Conservation (phyloP, 2,888 invertebrate genomes). For the Altica lythri region DNA sequence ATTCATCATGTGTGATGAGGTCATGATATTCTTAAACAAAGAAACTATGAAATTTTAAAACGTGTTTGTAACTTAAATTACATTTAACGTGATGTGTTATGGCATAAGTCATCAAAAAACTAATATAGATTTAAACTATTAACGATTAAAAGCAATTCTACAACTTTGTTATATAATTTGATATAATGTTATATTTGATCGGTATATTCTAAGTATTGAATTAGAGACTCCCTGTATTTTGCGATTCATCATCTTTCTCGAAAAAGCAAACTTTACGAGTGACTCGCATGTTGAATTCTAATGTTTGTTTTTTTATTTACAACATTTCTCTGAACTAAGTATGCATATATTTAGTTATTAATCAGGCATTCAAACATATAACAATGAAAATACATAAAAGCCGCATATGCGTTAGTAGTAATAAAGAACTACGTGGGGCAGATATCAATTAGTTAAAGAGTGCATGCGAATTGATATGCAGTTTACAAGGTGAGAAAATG, state of each 20-base stretch:
- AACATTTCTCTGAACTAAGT: slow-evolving; percentile 31
- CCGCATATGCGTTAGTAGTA: slow-evolving; percentile 34
- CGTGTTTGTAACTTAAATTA: too few species aligned
- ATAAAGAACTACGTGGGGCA: slow-evolving; percentile 36
- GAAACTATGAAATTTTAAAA: too few species aligned
- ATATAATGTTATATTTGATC: too few species aligned
- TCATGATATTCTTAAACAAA: too few species aligned
- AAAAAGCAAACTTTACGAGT: slow-evolving; percentile 6
- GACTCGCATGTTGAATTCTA: slow-evolving; percentile 22
- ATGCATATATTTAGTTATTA: slow-evolving; percentile 28
- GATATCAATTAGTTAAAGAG: slow-evolving; percentile 29
- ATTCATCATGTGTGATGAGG: too few species aligned
- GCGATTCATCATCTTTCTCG: slow-evolving; percentile 4
- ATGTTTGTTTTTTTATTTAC: slow-evolving; percentile 33
- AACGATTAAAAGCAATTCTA: too few species aligned
- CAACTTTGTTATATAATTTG: too few species aligned
- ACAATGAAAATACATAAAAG: slow-evolving; percentile 37
- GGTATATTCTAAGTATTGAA: too few species aligned
- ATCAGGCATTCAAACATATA: slow-evolving; percentile 30
- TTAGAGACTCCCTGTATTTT: not conserved
- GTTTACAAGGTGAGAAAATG: not conserved
- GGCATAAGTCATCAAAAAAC: too few species aligned
- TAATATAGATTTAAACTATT: too few species aligned
- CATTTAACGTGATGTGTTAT: too few species aligned
- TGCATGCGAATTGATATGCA: slow-evolving; percentile 3